Conservation (phyloP, 2,797 vertebrate genomes). For the Mastacembelus armatus region DNA sequence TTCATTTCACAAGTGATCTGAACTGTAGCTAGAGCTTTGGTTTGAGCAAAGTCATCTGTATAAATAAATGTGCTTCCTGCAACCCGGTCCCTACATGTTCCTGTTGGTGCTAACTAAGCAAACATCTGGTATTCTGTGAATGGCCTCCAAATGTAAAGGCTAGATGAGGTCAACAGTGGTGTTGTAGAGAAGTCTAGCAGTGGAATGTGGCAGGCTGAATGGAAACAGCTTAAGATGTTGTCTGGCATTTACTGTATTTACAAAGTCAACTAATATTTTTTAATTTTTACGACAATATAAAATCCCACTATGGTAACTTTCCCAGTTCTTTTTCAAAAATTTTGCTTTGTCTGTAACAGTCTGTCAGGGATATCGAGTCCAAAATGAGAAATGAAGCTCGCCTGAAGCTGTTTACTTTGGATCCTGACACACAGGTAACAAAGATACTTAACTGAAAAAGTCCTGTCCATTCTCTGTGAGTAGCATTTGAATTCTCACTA, state of each 20-base stretch:
- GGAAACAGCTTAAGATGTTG: constrained; percentile 18
- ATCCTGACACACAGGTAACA: constrained; percentile 97
- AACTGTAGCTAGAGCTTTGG: no score
- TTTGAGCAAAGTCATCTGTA: no score
- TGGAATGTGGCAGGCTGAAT: constrained; percentile 35
- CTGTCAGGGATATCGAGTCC: constrained; percentile 94
- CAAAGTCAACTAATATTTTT: background rate
- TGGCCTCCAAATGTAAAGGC: constrained; percentile 49
- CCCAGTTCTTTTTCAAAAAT: no score
- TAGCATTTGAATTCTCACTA: background rate
- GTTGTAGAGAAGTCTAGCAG: constrained; percentile 13
- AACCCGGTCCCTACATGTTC: constrained; percentile 27
- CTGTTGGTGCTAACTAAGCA: constrained; percentile 41
- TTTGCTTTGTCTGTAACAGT: no score
- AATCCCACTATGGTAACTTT: no score
- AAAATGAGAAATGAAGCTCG: constrained; percentile 94
- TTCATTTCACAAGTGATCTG: no score
- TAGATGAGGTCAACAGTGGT: constrained; percentile 35
- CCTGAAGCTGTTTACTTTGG: constrained; percentile 95
- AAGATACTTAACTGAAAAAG: no score
- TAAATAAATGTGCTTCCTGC: constrained; percentile 50
- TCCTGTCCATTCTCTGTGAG: no score
- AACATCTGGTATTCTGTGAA: constrained; percentile 61
- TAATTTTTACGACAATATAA: no score
- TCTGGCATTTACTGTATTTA: background rate